A percentile compares a stretch with the other conserved stretches of the same genome.
These are phyloP conservation scores for Heliconius himera DNA, from an alignment of 1,140 invertebrate genomes.

Conservation along the genomic window DNA sequence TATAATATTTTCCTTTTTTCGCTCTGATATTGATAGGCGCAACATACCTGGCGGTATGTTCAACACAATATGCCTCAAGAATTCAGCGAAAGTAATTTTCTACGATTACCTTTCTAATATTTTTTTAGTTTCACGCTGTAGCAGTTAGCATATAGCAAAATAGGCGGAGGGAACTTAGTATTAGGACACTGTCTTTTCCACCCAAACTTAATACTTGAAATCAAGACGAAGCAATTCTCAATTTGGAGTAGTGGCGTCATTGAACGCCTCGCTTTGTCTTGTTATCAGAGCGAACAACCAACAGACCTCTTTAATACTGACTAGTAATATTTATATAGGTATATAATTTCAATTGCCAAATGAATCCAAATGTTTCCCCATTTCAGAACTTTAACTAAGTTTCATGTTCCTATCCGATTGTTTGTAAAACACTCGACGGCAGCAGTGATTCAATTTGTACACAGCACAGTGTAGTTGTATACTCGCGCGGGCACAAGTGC, in stretches of 20 bases:
- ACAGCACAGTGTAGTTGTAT: not conserved
- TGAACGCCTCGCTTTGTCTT: not conserved
- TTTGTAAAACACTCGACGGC: not conserved
- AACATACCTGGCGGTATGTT: no score
- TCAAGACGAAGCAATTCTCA: not conserved
- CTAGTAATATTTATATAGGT: no score
- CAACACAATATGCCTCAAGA: no score
- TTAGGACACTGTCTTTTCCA: not conserved
- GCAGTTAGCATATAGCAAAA: not conserved
- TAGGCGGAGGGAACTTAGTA: not conserved
- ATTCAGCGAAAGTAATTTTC: no score
- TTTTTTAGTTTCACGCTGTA: not conserved
- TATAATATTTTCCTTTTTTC: no score
- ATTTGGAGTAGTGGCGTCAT: not conserved
- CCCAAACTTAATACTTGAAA: not conserved
- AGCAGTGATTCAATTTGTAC: not conserved
- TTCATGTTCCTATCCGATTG: not conserved
- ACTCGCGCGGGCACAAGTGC: not conserved
- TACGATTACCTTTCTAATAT: no score
- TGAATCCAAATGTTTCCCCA: not conserved
- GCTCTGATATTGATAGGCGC: no score
- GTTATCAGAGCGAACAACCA: not conserved
- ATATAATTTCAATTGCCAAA: not conserved
- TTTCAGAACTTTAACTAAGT: not conserved
- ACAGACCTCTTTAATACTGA: no score